These are phyloP conservation scores for Stegophylla sp. DNA, from an alignment of 2,888 invertebrate genomes.

Conservation along the genomic window DNA sequence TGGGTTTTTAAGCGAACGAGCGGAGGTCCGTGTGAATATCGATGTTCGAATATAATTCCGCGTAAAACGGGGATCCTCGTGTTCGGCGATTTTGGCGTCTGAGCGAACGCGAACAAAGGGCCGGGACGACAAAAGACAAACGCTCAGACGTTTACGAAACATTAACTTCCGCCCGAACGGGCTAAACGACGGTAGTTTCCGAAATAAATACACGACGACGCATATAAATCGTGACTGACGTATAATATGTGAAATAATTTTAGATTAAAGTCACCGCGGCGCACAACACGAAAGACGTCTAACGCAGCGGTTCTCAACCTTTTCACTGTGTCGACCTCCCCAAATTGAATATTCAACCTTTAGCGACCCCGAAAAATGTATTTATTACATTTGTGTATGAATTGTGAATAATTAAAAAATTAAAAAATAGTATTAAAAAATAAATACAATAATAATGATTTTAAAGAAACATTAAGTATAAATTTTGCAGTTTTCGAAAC, in stretches of 20 bases:
- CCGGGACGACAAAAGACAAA: conserved; percentile 10
- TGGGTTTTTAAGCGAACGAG: no score
- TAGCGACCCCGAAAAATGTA: no score
- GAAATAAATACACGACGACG: conserved; percentile 14
- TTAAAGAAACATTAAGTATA: no score
- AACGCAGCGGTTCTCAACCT: no score
- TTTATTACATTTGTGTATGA: background rate
- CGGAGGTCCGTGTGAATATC: no score
- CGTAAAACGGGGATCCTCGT: background rate
- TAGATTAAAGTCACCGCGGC: conserved; percentile 21
- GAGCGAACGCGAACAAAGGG: background rate
- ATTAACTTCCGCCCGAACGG: conserved; percentile 12
- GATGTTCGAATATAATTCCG: background rate
- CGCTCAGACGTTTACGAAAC: conserved; percentile 25
- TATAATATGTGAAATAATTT: conserved; percentile 24
- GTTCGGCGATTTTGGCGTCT: background rate
- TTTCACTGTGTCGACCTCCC: no score
- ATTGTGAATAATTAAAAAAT: no score
- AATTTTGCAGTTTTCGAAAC: no score
- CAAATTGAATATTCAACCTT: background rate
- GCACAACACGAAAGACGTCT: background rate
- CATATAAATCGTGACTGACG: background rate
- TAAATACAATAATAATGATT: no score
- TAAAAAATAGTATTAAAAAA: no score
- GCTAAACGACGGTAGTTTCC: conserved; percentile 17